Base-by-base conservation (phyloP, 2,113 vertebrate genomes). In the Microcebus ravelobensis region DNA sequence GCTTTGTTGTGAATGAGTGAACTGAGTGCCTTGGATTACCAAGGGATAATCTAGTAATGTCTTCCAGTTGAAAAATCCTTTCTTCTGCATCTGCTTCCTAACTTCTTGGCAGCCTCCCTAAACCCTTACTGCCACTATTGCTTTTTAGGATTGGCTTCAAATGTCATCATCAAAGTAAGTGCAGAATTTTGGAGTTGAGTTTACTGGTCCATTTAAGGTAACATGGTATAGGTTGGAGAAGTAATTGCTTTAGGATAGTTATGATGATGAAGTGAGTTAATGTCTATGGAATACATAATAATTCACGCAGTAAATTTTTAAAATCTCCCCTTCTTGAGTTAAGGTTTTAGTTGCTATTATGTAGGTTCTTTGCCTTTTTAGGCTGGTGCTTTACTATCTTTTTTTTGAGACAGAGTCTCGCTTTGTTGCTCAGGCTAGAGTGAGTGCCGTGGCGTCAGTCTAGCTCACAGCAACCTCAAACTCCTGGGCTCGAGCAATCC, bases 1-100 rank as follows among this genome's bases (percentile, higher is more conserved):
- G 18, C 80, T 90, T 86, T 68, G 27, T 63, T 92, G 48, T 88
- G 67, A 95, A 48, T 91, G 63, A 59, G 57, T 86, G 57, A 87
- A 31, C 61, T 73, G 77, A 68, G 20, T 70, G 31, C 80, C 0
- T 2, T 15, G 29, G 23, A 61, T 48, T 68, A 88, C 29, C 1
- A 18, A 34, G 50, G 31, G 39, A 5, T 80, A 84, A 25, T 48
- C 48, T 65, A 17, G 14, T 48, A 83, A 59, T 57, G 15, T 36
- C 9, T 15, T 50, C 0, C 23, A 23, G 5, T 55, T 85, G 34
- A 20, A 61, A 2, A 29, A 34, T 48, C 31, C 42, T 77, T 80
- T 61, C 25, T 89, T 90, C 20, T 93, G 25, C 36, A 23, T 52
- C 45, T 36, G 10, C 52, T 95, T 31, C 59, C 36, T 94, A 27